Evolutionary conservation across 1,140 invertebrate genomes (phyloP).

Genomic region (Drosophila rhopaloa): DNA sequence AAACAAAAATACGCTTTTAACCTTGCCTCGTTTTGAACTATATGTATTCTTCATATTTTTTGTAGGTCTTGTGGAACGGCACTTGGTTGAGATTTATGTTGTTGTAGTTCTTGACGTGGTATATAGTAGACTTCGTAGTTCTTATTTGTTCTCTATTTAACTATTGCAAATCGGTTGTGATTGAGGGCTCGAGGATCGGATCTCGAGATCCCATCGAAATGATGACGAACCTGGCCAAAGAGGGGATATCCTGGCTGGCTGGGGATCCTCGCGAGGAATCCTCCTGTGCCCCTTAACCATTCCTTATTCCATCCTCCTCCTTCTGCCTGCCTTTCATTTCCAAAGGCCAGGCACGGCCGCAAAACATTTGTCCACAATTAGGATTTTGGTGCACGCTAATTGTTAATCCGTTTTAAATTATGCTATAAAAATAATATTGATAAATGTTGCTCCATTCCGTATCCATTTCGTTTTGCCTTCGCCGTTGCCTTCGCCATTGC

Average conservation of each 20-base stretch:
- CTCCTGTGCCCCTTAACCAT: slow-evolving; percentile 11
- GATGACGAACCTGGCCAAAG: neutral
- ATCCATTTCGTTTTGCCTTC: slow-evolving; percentile 7
- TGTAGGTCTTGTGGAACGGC: slow-evolving; percentile 56
- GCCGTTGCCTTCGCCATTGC: neutral
- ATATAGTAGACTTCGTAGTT: slow-evolving; percentile 5
- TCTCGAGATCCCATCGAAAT: slow-evolving; percentile 3
- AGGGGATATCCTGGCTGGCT: slow-evolving; percentile 1
- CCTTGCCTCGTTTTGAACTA: slow-evolving; percentile 40
- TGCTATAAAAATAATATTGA: slow-evolving; percentile 77
- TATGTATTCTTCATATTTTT: slow-evolving; percentile 33
- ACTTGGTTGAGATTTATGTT: slow-evolving; percentile 63
- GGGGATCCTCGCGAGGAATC: neutral
- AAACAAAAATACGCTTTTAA: slow-evolving; percentile 35
- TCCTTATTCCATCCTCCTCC: slow-evolving; percentile 2
- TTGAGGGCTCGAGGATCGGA: neutral
- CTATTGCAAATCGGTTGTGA: slow-evolving; percentile 8
- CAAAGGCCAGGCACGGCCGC: slow-evolving; percentile 19
- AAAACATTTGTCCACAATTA: slow-evolving; percentile 48
- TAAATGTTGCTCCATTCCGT: slow-evolving; percentile 53
- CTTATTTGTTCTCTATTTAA: slow-evolving; percentile 4
- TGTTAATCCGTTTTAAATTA: slow-evolving; percentile 64
- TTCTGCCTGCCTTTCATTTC: neutral
- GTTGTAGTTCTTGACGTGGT: slow-evolving; percentile 22
- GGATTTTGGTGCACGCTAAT: slow-evolving; percentile 50